phyloP scores from a whole-genome alignment of 2,888 invertebrate genomes.

The Coelopa pilipes region DNA sequence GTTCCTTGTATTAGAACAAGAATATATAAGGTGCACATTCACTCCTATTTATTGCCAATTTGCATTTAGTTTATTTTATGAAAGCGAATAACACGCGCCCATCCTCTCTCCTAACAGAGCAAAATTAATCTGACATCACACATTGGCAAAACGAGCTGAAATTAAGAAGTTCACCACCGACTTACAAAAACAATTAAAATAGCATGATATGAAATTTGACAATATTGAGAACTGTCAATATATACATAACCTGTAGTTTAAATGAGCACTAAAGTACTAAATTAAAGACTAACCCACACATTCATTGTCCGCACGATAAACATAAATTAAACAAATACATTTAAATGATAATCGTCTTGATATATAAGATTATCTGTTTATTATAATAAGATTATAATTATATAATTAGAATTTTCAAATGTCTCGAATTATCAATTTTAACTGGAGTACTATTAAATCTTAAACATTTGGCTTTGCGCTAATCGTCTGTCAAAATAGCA shows the following conservation, averaged over 20 bases:
- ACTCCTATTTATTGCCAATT: neutral
- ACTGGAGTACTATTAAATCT: too few relatives aligned
- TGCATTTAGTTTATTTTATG: neutral
- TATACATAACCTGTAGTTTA: neutral
- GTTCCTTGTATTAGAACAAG: neutral
- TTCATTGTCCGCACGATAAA: too few relatives aligned
- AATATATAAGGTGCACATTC: neutral
- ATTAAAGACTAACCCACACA: too few relatives aligned
- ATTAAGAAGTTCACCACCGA: neutral
- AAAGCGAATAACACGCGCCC: constrained; percentile 9
- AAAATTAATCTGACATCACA: constrained; percentile 32
- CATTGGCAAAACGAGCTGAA: constrained; percentile 13
- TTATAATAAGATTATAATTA: too few relatives aligned
- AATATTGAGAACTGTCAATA: neutral
- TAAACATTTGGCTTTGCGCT: too few relatives aligned
- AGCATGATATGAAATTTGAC: neutral
- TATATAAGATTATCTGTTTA: too few relatives aligned
- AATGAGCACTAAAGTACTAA: neutral
- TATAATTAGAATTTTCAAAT: too few relatives aligned
- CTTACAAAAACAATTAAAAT: neutral
- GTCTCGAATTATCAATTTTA: too few relatives aligned
- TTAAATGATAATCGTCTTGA: too few relatives aligned
- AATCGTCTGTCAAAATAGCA: too few relatives aligned
- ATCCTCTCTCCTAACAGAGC: constrained; percentile 1
- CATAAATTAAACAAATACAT: too few relatives aligned